A percentile compares a stretch with the other conserved stretches of the same genome.
phyloP scores from a whole-genome alignment of 1,140 invertebrate genomes.

The Apis dorsata region DNA sequence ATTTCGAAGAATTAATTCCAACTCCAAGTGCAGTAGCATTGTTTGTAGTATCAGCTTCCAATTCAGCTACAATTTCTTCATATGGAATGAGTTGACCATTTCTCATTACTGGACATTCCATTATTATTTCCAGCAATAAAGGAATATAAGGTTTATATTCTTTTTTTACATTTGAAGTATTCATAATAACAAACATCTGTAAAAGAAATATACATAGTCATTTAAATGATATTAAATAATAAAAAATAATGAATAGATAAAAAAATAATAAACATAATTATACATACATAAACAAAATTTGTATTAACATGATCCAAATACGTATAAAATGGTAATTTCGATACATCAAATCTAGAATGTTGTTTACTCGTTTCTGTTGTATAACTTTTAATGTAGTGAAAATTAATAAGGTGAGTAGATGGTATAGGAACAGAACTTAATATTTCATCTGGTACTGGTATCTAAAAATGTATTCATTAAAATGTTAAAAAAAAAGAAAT shows the following conservation, averaged over 20 bases:
- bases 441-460: conserved; percentile 84
- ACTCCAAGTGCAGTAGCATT: conserved; percentile 83
- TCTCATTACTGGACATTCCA: conserved; percentile 84
- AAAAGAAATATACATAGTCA: conserved; percentile 59
- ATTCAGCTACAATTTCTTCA: conserved; percentile 87
- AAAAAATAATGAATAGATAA: conserved; percentile 3
- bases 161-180: conserved; percentile 84
- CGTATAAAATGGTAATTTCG: conserved; percentile 86
- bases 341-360: conserved; percentile 83
- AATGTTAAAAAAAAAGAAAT: conserved; percentile 23
- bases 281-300: conserved; percentile 92
- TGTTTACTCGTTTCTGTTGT: conserved; percentile 78
- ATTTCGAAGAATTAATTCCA: conserved; percentile 76
- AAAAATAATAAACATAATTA: not conserved
- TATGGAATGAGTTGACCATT: conserved; percentile 83
- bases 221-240: conserved; percentile 16
- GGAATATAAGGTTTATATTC: conserved; percentile 86
- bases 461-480: conserved; percentile 75
- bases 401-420: conserved; percentile 84
- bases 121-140: conserved; percentile 85
- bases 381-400: conserved; percentile 85
- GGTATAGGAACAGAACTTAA: conserved; percentile 87
- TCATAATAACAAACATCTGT: conserved; percentile 85
- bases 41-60: conserved; percentile 87
- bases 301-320: conserved; percentile 90